Conservation (phyloP, 2,797 vertebrate genomes). For the Spinus olivaceus region DNA sequence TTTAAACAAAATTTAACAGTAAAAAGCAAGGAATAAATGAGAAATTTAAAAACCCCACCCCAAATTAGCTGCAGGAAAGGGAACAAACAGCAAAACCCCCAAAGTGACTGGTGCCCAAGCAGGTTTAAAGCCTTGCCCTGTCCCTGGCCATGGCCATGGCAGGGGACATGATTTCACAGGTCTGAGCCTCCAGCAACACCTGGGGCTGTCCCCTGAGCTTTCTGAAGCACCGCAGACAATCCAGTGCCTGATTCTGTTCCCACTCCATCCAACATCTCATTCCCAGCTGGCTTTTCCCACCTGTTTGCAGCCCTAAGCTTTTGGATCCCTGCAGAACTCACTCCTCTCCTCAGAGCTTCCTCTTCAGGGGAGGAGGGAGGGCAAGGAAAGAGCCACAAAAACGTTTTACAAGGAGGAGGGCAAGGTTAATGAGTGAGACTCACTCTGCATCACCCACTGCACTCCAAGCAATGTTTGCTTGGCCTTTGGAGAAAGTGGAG, state of each 20-base stretch:
- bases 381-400: neutral
- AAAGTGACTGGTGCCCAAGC: neutral
- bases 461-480: neutral
- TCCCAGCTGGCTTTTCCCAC: neutral
- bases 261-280: neutral
- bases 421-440: neutral
- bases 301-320: neutral
- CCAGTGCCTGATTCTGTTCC: neutral
- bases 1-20: neutral
- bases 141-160: accelerated
- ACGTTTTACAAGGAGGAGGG: neutral
- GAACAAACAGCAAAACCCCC: neutral
- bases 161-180: neutral
- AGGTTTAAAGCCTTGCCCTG: neutral
- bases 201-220: neutral
- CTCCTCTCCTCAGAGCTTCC: neutral
- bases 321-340: neutral
- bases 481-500: neutral
- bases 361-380: neutral
- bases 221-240: neutral
- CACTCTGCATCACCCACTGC: neutral
- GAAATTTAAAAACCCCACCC: neutral
- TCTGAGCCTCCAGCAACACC: neutral
- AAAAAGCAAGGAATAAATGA: neutral
- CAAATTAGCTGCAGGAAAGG: neutral